These are phyloP conservation scores for Scomber colias DNA, from an alignment of 2,113 vertebrate species.

Conservation along the genomic window DNA sequence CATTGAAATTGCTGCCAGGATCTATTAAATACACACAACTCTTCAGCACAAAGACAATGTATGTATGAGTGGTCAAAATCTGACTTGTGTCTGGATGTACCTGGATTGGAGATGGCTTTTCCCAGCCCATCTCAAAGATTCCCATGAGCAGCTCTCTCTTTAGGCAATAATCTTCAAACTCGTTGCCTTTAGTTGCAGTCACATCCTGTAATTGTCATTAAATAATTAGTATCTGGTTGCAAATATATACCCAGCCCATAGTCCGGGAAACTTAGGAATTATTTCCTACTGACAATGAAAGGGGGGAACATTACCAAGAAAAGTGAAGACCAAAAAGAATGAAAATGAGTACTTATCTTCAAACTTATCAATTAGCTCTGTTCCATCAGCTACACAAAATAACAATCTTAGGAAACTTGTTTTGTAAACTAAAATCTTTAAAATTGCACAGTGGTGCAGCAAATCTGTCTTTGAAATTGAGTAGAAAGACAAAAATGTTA, in stretches of 20 bases:
- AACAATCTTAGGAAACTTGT: too few species aligned
- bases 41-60: too few species aligned
- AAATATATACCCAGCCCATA: background rate
- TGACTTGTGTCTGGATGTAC: constrained; percentile 72
- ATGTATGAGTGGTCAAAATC: background rate
- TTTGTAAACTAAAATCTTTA: background rate
- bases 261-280: background rate
- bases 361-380: too few species aligned
- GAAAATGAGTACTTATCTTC: too few species aligned
- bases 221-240: background rate
- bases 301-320: too few species aligned
- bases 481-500: background rate
- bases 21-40: too few species aligned
- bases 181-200: constrained; percentile 99
- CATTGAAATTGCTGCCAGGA: background rate
- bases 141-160: constrained; percentile 99
- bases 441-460: background rate
- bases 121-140: constrained; percentile 99
- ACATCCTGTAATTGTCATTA: constrained; percentile 88
- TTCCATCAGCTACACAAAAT: too few species aligned
- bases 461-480: background rate
- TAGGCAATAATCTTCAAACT: constrained; percentile 99
- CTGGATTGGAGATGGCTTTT: constrained; percentile 99
- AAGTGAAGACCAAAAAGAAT: background rate
- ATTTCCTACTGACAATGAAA: background rate